Percentiles rank a stretch among this genome's conserved stretches.
phyloP scores from a whole-genome alignment of 2,888 invertebrate species.

The Hemistola chrysoprasaria region DNA sequence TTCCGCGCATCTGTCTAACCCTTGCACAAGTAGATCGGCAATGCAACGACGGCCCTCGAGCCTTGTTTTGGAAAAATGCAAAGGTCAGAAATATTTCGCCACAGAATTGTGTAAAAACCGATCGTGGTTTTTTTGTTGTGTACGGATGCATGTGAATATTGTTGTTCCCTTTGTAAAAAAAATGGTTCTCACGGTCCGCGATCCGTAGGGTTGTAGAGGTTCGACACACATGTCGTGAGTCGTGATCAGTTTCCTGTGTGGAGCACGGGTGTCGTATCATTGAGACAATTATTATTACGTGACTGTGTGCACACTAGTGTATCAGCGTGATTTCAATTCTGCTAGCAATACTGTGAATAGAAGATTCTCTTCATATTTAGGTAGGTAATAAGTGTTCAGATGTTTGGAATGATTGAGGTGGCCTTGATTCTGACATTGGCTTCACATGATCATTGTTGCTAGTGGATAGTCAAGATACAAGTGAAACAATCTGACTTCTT shows the following conservation, averaged over 20 bases:
- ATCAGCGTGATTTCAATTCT: background rate
- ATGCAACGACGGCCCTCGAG: conserved; percentile 28
- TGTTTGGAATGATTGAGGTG: conserved; percentile 45
- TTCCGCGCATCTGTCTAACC: conserved; percentile 56
- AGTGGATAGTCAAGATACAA: conserved; percentile 37
- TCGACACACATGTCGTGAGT: too few species aligned
- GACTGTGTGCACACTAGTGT: conserved; percentile 8
- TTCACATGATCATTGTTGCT: conserved; percentile 21
- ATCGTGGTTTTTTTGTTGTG: conserved; percentile 42
- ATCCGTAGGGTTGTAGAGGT: conserved; percentile 49
- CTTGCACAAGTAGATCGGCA: conserved; percentile 42
- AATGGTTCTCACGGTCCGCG: conserved; percentile 63
- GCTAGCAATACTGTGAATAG: background rate
- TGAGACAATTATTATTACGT: conserved; percentile 5
- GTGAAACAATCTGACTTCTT: conserved; percentile 20
- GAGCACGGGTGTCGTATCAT: conserved; percentile 30
- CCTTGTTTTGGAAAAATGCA: conserved; percentile 38
- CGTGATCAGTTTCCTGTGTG: conserved; percentile 58
- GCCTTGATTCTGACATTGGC: conserved; percentile 73
- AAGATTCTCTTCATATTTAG: background rate
- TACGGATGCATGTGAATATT: conserved; percentile 60
- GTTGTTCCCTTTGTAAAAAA: conserved; percentile 51
- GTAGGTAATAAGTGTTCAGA: conserved; percentile 5
- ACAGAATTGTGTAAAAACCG: conserved; percentile 45
- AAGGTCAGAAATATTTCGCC: conserved; percentile 60